Percentiles rank a stretch among this genome's conserved stretches.
Conservation (phyloP, 2,797 vertebrate genomes). For the Tiaroga cobitis region DNA sequence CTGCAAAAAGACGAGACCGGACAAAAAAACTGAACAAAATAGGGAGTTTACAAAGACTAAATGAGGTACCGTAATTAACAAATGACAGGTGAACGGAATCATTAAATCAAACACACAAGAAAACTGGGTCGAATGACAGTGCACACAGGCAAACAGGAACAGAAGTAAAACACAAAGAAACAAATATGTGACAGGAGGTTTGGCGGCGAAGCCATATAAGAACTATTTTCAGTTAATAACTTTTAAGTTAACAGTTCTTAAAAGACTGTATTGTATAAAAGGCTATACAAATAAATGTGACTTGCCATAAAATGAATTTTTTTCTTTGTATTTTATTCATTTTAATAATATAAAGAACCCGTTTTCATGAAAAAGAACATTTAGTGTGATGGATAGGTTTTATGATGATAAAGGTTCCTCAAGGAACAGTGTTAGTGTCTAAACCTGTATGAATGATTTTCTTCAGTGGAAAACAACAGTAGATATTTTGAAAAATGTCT, state of each 20-base stretch:
- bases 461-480: neutral
- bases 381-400: neutral
- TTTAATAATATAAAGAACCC: too few species aligned
- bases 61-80: neutral
- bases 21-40: neutral
- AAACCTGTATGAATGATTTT: neutral
- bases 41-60: neutral
- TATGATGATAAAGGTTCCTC: neutral
- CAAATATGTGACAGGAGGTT: too few species aligned
- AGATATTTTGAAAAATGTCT: neutral
- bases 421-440: too few species aligned
- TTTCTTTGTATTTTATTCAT: neutral
- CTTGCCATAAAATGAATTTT: too few species aligned
- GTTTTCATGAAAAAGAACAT: neutral
- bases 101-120: neutral
- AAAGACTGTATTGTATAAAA: too few species aligned
- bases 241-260: too few species aligned
- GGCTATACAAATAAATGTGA: too few species aligned
- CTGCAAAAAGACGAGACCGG: neutral
- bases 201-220: too few species aligned
- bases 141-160: neutral
- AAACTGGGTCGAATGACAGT: neutral
- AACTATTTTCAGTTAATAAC: too few species aligned
- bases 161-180: too few species aligned
- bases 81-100: neutral